Evolutionary conservation across 2,113 vertebrate genomes (phyloP).

Genomic region (Hirundichthys speculiger): DNA sequence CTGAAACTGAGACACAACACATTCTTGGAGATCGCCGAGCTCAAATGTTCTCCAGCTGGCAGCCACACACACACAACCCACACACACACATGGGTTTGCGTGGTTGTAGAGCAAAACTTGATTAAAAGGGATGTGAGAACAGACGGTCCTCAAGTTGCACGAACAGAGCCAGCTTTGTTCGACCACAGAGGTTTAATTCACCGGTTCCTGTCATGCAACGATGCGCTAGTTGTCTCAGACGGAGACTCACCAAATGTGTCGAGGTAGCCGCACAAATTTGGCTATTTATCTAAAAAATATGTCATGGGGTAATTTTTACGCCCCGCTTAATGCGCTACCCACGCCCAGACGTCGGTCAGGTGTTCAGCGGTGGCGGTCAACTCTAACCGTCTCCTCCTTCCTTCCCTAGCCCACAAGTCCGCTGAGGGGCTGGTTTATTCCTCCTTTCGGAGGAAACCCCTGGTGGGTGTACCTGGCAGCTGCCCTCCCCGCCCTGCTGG

Average conservation of each 20-base stretch:
- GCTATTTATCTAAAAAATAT: too few species aligned
- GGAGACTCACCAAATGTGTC: not conserved
- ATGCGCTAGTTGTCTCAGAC: slow-evolving; percentile 14
- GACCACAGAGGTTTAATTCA: slow-evolving; percentile 23
- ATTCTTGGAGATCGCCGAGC: slow-evolving; percentile 20
- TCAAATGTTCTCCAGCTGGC: slow-evolving; percentile 33
- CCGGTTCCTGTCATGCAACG: slow-evolving; percentile 28
- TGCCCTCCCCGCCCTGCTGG: slow-evolving; percentile 91
- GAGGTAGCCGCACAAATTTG: not conserved
- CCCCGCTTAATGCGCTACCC: not conserved
- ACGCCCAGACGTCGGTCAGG: too few species aligned
- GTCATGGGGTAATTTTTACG: not conserved
- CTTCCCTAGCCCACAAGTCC: slow-evolving; percentile 89
- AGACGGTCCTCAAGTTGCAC: slow-evolving; percentile 13
- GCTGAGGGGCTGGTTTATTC: slow-evolving; percentile 89
- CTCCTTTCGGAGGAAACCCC: slow-evolving; percentile 93
- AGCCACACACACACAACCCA: not conserved
- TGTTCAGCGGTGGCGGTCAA: not conserved
- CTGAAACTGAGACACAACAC: slow-evolving; percentile 43
- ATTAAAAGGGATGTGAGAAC: slow-evolving; percentile 66
- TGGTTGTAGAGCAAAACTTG: slow-evolving; percentile 23
- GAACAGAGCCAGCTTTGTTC: slow-evolving; percentile 67
- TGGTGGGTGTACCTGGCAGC: slow-evolving; percentile 97
- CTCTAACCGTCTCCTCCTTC: not conserved
- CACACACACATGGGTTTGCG: not conserved